Base-by-base conservation (phyloP, 2,888 invertebrate genomes). In the Drosophila nr. perissopoda region DNA sequence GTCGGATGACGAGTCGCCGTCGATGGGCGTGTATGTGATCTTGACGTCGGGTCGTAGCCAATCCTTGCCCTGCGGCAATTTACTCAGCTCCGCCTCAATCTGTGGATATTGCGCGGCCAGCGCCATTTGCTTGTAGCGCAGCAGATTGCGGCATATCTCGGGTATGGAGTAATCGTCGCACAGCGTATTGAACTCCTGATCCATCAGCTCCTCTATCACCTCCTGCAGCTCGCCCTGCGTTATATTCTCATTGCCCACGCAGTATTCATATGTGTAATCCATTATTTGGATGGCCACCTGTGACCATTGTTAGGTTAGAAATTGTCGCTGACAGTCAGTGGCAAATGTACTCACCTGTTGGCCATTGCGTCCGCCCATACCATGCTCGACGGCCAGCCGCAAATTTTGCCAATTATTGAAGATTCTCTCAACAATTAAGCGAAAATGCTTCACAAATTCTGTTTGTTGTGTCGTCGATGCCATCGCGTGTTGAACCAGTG, bases 321-420 rank as follows among this genome's bases (percentile, higher is more conserved):
- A 58, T 53, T 31, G 40, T 57, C 16, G 36, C 40, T 31, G 57
- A 21, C 40, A 21, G 6, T 40, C 31, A 21, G 1, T 16, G 16
- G 10, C 31, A 7, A 42, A 16, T 10, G 0, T 11, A 6, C 67
- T 74, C 92, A 96, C 96, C 93, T 96, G 94, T 93, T 95, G 95
- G 51, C 96, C 95, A 81, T 95, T 95, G 27, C 95, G 94, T 29
- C 96, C 95, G 38, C 95, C 96, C 95, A 96, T 95, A 79, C 95
- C 95, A 94, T 96, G 95, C 92, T 96, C 96, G 0, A 96, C 96
- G 38, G 96, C 96, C 34, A 96, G 92, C 82, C 95, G 95, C 34
- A 96, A 91, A 7, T 95, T 96, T 25, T 96, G 95, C 96, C 96
- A 96, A 89, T 95, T 95, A 83, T 95, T 96, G 68, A 96, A 94